Evolutionary conservation across 2,113 vertebrate species (phyloP), one percentile per base, ranked within the genome.

Genomic region (Mandrillus leucophaeus): DNA sequence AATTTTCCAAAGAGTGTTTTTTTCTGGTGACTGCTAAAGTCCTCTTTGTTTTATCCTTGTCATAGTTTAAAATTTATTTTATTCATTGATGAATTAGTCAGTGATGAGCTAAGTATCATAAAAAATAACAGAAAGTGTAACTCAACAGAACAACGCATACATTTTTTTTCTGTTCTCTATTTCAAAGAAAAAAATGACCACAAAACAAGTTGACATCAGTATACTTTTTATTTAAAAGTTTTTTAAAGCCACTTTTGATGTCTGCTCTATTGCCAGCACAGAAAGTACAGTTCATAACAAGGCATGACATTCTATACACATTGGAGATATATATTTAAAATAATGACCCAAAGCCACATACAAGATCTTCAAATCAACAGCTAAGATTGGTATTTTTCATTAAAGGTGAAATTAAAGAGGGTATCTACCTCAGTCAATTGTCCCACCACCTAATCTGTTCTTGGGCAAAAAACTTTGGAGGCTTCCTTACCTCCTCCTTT

Each of bases 161-260:
- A 0, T 50, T 73, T 86, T n/a, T 95, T 83, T 57, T 94, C 20
- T 83, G 8, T 57, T 70, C 27, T 80, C 25, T 9, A 76, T 81
- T 86, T 95, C 55, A 87, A 97, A 48, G n/a, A 48, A 73, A 91
- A 70, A 68, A 57, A 72, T 73, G 70, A 82, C 57, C 32, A 75
- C 48, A 1, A 35, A 85, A 88, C 14, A 81, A 90, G 25, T 5
- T 85, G 90, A 8, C 16, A 75, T 64, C 4, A 20, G 8, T 81
- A 2, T 38, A 23, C 16, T 73, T 68, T 86, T 75, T 45, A 48
- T 87, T 70, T 10, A 25, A 45, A 83, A 68, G 94, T 18, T 89
- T 30, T 82, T 73, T 73, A 95, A 82, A 72, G 27, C 43, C 8
- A 73, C 22, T 86, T 76, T 94, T 72, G 43, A 61, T n/a, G 35